Conservation (phyloP, 2,113 vertebrate species). For the Ia io region DNA sequence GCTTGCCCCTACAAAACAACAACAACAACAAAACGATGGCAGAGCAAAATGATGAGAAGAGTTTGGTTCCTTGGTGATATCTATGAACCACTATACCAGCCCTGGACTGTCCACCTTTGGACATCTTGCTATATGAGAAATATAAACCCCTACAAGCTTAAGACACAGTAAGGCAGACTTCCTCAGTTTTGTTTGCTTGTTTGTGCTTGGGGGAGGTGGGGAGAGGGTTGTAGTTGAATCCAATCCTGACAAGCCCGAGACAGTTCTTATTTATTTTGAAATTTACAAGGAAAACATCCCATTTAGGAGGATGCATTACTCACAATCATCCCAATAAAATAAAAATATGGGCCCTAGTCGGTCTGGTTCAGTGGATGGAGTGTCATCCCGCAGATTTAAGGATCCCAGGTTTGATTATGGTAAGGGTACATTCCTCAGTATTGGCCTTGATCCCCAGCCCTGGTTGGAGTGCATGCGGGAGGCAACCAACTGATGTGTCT, state of each 20-base stretch:
- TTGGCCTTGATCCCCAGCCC: too few relatives aligned
- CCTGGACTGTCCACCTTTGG: not conserved
- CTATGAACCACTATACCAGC: not conserved
- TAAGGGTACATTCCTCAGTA: too few relatives aligned
- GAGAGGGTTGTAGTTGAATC: not conserved
- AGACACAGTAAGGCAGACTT: not conserved
- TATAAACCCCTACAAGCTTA: not conserved
- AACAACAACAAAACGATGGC: not conserved
- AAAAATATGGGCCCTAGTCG: not conserved
- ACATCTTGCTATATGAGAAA: not conserved
- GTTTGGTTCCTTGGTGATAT: not conserved
- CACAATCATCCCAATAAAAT: not conserved
- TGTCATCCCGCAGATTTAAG: too few relatives aligned
- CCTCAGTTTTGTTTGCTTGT: not conserved
- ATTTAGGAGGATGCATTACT: not conserved
- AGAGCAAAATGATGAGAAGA: not conserved
- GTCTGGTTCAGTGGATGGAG: too few relatives aligned
- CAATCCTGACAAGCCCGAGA: not conserved
- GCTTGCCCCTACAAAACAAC: accelerated
- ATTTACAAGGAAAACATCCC: not conserved
- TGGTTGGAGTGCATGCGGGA: too few relatives aligned
- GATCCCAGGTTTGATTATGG: too few relatives aligned
- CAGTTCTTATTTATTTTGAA: not conserved
- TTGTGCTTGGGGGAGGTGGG: not conserved
- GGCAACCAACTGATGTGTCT: too few relatives aligned